A percentile compares a stretch with the other conserved stretches of the same genome.
phyloP scores from a whole-genome alignment of 2,797 vertebrate species.

The Psittacula echo region DNA sequence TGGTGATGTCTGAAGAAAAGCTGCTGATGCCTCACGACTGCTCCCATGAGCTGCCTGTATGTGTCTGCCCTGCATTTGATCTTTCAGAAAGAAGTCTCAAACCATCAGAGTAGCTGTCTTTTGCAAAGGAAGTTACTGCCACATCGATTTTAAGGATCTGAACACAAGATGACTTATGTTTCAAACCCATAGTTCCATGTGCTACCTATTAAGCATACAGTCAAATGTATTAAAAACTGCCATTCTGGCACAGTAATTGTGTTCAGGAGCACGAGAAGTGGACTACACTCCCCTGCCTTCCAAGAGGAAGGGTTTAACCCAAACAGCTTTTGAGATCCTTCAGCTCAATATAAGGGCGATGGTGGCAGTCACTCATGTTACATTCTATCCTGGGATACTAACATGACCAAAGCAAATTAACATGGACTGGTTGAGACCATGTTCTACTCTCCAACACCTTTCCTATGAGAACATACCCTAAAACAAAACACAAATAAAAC shows the following conservation, averaged over 20 bases:
- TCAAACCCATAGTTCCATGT: neutral
- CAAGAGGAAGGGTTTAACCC: neutral
- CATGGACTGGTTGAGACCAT: neutral
- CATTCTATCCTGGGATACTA: neutral
- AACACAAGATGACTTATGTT: neutral
- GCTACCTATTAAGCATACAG: neutral
- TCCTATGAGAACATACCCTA: neutral
- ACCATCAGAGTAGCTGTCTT: constrained; percentile 52
- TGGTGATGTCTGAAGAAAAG: constrained; percentile 19
- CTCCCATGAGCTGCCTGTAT: neutral
- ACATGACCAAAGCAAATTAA: neutral
- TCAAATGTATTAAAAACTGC: neutral
- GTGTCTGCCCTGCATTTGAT: constrained; percentile 23
- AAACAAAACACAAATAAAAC: neutral
- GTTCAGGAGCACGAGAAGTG: neutral
- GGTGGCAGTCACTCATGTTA: neutral
- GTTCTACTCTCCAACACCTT: neutral
- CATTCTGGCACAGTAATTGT: neutral
- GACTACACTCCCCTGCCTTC: neutral
- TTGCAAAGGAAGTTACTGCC: constrained; percentile 36
- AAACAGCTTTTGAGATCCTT: neutral
- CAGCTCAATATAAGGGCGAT: neutral
- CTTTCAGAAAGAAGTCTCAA: constrained; percentile 12
- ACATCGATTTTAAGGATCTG: constrained; percentile 35
- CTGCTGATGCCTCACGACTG: constrained; percentile 49